Evolutionary conservation across 1,140 invertebrate genomes (phyloP).

Genomic region (Aphelenchoides besseyi): DNA sequence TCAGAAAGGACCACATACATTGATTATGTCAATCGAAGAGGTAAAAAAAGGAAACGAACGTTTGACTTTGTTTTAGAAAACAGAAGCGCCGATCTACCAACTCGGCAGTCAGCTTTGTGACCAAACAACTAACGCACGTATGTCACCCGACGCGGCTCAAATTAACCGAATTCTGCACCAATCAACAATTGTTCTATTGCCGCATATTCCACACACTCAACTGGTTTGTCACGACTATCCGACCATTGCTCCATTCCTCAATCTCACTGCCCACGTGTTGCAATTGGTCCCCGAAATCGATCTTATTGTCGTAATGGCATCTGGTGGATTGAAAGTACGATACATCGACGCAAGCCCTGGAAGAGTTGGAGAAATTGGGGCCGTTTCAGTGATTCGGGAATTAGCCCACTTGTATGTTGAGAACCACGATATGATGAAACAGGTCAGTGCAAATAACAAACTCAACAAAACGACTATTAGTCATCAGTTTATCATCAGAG

Average conservation of each 20-base stretch:
- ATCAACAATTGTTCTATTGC: slow-evolving; percentile 55
- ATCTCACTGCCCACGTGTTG: slow-evolving; percentile 45
- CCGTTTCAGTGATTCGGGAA: slow-evolving; percentile 3
- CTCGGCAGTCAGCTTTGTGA: slow-evolving; percentile 50
- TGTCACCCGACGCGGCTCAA: slow-evolving; percentile 20
- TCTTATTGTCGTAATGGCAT: slow-evolving; percentile 52
- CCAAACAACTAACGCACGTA: slow-evolving; percentile 2
- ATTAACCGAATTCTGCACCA: slow-evolving; percentile 38
- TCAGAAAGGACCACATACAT: slow-evolving; percentile 50
- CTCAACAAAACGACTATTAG: background rate
- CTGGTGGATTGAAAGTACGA: slow-evolving; percentile 58
- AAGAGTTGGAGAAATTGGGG: background rate
- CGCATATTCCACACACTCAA: slow-evolving; percentile 59
- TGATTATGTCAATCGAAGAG: slow-evolving; percentile 53
- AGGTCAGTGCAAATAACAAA: slow-evolving; percentile 24
- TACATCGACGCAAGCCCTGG: background rate
- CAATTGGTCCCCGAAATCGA: slow-evolving; percentile 52
- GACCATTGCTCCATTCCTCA: slow-evolving; percentile 57
- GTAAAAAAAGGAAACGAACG: too few relatives aligned
- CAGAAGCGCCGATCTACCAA: slow-evolving; percentile 54
- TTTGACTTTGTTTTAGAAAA: slow-evolving; percentile 45
- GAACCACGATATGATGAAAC: slow-evolving; percentile 42
- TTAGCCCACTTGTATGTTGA: slow-evolving; percentile 38
- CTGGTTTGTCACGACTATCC: slow-evolving; percentile 60
- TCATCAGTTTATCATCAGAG: too few relatives aligned